Evolutionary conservation across 2,797 vertebrate species (phyloP).

Genomic region (Pelodytes ibericus): DNA sequence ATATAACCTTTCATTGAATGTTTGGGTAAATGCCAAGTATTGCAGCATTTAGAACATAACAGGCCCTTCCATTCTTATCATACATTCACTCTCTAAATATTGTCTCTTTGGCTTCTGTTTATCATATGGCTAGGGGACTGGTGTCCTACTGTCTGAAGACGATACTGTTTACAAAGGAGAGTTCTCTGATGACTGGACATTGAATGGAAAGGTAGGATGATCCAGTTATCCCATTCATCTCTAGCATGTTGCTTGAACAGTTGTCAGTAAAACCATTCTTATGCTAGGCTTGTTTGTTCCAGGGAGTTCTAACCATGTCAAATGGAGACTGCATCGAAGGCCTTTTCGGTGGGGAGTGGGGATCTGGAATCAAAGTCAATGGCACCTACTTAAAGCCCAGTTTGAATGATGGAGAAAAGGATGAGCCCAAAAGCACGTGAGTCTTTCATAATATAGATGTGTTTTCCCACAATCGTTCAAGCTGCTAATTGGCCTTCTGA

Average conservation of each 20-base stretch:
- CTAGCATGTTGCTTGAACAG: background rate
- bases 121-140: constrained; percentile 77
- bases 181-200: constrained; percentile 96
- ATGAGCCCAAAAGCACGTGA: constrained; percentile 78
- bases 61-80: too few relatives aligned
- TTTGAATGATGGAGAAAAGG: constrained; percentile 87
- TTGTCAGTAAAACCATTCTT: background rate
- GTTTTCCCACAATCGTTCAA: background rate
- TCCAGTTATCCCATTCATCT: background rate
- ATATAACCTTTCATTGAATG: too few relatives aligned
- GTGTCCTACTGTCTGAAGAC: constrained; percentile 93
- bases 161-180: constrained; percentile 95
- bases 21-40: too few relatives aligned
- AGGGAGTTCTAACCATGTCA: constrained; percentile 91
- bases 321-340: constrained; percentile 96
- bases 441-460: constrained; percentile 54
- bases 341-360: constrained; percentile 92
- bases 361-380: constrained; percentile 90
- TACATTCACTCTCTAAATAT: too few relatives aligned
- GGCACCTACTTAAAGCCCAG: constrained; percentile 94
- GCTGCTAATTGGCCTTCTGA: too few relatives aligned
- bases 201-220: constrained; percentile 88
- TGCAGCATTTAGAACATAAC: too few relatives aligned
- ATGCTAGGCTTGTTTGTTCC: background rate
- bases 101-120: background rate